Evolutionary conservation across 2,888 invertebrate species (phyloP).

Genomic region (Drosophila merina): DNA sequence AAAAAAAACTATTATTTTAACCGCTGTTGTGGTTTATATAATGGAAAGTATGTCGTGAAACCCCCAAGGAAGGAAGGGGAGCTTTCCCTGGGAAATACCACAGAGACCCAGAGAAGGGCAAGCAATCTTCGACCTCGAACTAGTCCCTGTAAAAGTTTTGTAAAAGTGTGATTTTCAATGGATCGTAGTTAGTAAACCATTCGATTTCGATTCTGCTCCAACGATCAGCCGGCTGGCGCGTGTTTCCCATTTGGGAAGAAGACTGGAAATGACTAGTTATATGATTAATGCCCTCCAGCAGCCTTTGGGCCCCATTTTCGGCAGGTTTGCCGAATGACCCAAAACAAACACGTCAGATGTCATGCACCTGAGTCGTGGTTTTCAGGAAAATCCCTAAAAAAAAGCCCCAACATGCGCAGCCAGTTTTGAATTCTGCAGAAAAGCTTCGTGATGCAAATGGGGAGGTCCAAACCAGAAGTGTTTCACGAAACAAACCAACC

Average conservation of each 20-base stretch:
- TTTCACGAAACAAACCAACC: neutral
- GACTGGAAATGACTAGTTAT: slow-evolving; percentile 13
- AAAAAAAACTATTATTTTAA: neutral
- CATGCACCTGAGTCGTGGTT: slow-evolving; percentile 13
- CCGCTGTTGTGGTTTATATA: neutral
- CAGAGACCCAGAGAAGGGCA: slow-evolving; percentile 21
- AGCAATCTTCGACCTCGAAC: slow-evolving; percentile 5
- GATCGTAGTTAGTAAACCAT: slow-evolving; percentile 12
- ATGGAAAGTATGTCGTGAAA: neutral
- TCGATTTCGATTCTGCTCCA: slow-evolving; percentile 34
- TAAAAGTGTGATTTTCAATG: slow-evolving; percentile 8
- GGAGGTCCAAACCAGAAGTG: slow-evolving; percentile 24
- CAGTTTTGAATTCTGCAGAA: slow-evolving; percentile 55
- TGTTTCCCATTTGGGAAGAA: slow-evolving; percentile 44
- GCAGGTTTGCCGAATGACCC: slow-evolving; percentile 12
- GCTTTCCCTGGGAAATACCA: slow-evolving; percentile 2
- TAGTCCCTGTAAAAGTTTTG: neutral
- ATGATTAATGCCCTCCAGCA: slow-evolving; percentile 16
- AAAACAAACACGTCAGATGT: slow-evolving; percentile 1
- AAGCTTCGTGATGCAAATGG: slow-evolving; percentile 39
- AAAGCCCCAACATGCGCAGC: slow-evolving; percentile 37
- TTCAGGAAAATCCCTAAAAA: slow-evolving; percentile 44
- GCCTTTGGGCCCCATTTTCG: slow-evolving; percentile 4
- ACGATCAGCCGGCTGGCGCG: slow-evolving; percentile 54
- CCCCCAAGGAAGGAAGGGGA: neutral